phyloP scores from a whole-genome alignment of 2,113 vertebrate species.

The Echinops telfairi region DNA sequence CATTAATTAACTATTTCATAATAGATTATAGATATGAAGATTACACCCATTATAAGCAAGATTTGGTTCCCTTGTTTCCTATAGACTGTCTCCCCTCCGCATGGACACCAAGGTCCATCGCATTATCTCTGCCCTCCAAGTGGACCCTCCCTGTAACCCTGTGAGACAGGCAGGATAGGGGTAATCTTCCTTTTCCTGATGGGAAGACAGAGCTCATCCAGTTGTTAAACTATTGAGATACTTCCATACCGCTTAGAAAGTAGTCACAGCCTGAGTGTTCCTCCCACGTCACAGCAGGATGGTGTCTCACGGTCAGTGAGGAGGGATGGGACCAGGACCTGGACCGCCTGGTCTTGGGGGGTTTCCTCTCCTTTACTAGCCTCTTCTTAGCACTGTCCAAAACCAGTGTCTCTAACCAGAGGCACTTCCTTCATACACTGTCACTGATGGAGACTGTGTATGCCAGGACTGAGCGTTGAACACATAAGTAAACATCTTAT shows the following conservation, averaged over 20 bases:
- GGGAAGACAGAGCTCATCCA: neutral
- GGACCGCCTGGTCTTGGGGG: neutral
- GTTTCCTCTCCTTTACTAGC: neutral
- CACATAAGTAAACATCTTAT: neutral
- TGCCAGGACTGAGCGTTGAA: neutral
- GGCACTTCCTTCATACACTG: neutral
- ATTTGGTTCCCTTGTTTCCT: neutral
- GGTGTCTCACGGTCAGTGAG: neutral
- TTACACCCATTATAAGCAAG: neutral
- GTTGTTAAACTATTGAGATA: neutral
- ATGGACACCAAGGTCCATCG: neutral
- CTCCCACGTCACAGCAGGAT: neutral
- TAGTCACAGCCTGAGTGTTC: neutral
- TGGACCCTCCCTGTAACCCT: neutral
- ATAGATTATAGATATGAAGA: neutral
- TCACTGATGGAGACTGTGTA: neutral
- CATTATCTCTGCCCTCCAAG: neutral
- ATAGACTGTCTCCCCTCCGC: neutral
- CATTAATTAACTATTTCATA: conserved; percentile 31
- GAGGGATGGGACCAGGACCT: neutral
- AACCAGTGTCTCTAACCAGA: neutral
- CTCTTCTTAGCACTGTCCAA: neutral
- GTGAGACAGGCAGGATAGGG: neutral
- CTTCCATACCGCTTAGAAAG: neutral
- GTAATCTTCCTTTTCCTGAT: neutral